Evolutionary conservation across 2,113 vertebrate genomes (phyloP), one percentile per base, ranked within the genome.

Genomic region (Antechinus flavipes): DNA sequence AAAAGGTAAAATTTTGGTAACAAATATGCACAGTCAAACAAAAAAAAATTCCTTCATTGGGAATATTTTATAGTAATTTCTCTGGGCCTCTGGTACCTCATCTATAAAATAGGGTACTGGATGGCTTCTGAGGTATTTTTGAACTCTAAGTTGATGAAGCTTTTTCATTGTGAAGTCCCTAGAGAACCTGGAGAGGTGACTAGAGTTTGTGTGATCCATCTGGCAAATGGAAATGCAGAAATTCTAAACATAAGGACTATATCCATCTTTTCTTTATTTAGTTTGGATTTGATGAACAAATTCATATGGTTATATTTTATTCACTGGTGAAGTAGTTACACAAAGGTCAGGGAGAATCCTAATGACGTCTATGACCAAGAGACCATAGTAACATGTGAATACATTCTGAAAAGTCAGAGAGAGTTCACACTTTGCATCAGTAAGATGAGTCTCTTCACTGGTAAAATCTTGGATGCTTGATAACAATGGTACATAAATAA

Each of bases 181-280:
- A 76, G 42, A 93, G 92, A 91, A 53, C 1, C 47, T 90, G 46
- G 55, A 9, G 24, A 54, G 0, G 14, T 47, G 26, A 25, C 16
- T n/a, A 61, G 47, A 54, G n/a, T 90, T 90, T 92, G 68, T 8
- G 35, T 19, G 61, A 76, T 76, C 12, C 8, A 58, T 53, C 56
- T 92, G 90, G 23, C 91, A 94, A 94, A 76, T 25, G 30, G 26
- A 94, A 92, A 91, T 10, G 25, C 30, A 50, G 50, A 91, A 53
- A 49, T 53, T 76, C 50, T n/a, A 11, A 93, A 90, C 92, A 12
- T 24, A 91, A n/a, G 68, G 8, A 1, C 42, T 42, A 2, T 3
- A 14, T 7, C 61, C 35, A 76, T 76, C 14, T 76, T 76, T 76
- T 76, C 35, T 76, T 76, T 76, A 76, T 84, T 84, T 84, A 84